phyloP scores from a whole-genome alignment of 2,888 invertebrate genomes.

The Encarsia formosa region DNA sequence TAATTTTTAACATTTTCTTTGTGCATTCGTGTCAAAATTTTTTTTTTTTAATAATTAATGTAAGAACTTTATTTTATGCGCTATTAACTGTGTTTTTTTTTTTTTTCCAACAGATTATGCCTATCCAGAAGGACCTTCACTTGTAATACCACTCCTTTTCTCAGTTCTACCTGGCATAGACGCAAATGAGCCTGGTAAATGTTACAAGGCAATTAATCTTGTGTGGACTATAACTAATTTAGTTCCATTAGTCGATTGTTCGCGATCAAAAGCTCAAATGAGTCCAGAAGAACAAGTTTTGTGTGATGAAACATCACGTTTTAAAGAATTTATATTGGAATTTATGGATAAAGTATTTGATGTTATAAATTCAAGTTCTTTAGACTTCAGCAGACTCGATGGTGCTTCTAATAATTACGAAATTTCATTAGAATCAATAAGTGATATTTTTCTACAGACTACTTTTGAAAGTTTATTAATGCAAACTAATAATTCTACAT shows the following conservation, averaged over 20 bases:
- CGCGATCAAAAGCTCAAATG: conserved; percentile 67
- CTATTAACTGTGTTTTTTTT: conserved; percentile 21
- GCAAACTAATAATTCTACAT: conserved; percentile 63
- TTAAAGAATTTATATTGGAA: conserved; percentile 85
- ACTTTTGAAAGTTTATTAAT: conserved; percentile 66
- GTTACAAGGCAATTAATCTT: conserved; percentile 72
- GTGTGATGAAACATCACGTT: conserved; percentile 77
- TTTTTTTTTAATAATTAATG: not conserved
- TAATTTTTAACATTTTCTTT: too few species aligned
- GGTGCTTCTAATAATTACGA: conserved; percentile 30
- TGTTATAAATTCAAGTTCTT: conserved; percentile 67
- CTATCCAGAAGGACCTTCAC: conserved; percentile 73
- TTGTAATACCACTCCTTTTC: conserved; percentile 78
- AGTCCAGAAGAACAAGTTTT: conserved; percentile 71
- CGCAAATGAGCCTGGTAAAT: conserved; percentile 78
- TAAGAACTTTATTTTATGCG: not conserved
- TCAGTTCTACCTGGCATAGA: conserved; percentile 84
- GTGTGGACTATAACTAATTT: conserved; percentile 71
- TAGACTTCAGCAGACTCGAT: conserved; percentile 66
- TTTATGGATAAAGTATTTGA: conserved; percentile 74
- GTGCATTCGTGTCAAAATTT: too few species aligned
- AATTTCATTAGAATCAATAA: conserved; percentile 63
- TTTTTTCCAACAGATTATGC: conserved; percentile 51
- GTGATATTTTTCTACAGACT: conserved; percentile 64
- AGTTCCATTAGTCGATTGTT: conserved; percentile 82